Base-by-base conservation (phyloP, 2,888 invertebrate genomes). In the Lasius platythorax region DNA sequence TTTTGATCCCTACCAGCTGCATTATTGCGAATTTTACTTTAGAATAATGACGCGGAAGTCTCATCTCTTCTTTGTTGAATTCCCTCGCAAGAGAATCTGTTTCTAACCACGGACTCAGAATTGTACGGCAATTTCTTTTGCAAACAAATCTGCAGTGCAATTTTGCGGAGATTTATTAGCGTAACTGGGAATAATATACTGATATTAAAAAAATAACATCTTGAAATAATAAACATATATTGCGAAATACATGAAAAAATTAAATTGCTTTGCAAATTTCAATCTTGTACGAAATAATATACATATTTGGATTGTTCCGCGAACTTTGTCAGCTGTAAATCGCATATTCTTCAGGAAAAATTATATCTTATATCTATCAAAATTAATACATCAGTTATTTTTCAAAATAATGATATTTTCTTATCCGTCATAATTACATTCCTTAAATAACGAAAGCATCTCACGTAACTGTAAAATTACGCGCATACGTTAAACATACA, bases 381-480 rank as follows among this genome's bases (percentile, higher is more conserved):
- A 64, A 70, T 30, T 33, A 64, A 63, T 23, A 43, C 18, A 18
- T 18, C 12, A 0, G 6, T 11, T 28, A 37, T 40, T 73, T 43
- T n/a, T 50, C n/a, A n/a, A 33, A 33, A 2, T 28, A 8, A 12
- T 46, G 4, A 18, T 33, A n/a, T 53, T n/a, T 68, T 78, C n/a
- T 23, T 30, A 4, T 12, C 37, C 3, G 6, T 61, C 23, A 46
- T 81, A 74, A 74, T 81, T 81, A 63, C 46, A n/a, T 74, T 37
- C 18, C 33, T 46, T 15, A 33, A 61, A 33, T 61, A 61, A 33
- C 33, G 28, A 61, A n/a, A 46, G 74, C 43, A 11, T 46, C 40
- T 73, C 74, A 79, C 46, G 61, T 81, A 81, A 73, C 12, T 33
- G 46, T 28, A 23, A 23, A 73, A 61, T 81, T 37, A 50, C 79